Percentiles rank a stretch among this genome's conserved stretches.
Conservation (phyloP, 2,797 vertebrate species). For the Rhynchonycteris naso region DNA sequence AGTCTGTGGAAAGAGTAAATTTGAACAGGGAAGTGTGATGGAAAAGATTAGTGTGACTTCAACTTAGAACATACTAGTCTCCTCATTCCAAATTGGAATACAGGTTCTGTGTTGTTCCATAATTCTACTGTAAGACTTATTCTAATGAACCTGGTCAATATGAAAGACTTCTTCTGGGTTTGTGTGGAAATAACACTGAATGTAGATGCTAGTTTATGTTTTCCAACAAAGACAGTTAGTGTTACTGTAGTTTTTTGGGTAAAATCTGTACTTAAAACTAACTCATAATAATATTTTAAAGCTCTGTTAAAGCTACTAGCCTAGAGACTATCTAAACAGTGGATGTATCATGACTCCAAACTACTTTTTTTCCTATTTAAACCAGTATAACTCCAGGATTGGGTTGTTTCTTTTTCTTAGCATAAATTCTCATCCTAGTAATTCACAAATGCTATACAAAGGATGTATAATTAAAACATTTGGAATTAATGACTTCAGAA, state of each 20-base stretch:
- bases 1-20: too few relatives aligned
- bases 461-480: background rate
- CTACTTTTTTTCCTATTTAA: background rate
- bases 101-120: background rate
- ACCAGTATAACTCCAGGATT: background rate
- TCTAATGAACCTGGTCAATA: background rate
- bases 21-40: background rate
- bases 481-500: background rate
- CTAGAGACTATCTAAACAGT: background rate
- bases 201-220: background rate
- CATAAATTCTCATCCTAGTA: background rate
- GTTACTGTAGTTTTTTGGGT: background rate
- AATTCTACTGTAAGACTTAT: background rate
- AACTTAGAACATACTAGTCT: background rate
- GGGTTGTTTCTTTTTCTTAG: background rate
- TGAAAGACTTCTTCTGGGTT: background rate
- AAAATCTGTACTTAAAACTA: constrained; percentile 1
- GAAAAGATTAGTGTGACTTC: background rate
- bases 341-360: background rate
- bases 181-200: constrained; percentile 16
- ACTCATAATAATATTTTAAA: background rate
- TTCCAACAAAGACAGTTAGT: background rate
- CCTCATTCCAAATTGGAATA: constrained; percentile 56
- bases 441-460: background rate
- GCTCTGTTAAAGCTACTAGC: background rate